Base-by-base conservation (phyloP, 2,113 vertebrate species). In the Melanocharis versteri region DNA sequence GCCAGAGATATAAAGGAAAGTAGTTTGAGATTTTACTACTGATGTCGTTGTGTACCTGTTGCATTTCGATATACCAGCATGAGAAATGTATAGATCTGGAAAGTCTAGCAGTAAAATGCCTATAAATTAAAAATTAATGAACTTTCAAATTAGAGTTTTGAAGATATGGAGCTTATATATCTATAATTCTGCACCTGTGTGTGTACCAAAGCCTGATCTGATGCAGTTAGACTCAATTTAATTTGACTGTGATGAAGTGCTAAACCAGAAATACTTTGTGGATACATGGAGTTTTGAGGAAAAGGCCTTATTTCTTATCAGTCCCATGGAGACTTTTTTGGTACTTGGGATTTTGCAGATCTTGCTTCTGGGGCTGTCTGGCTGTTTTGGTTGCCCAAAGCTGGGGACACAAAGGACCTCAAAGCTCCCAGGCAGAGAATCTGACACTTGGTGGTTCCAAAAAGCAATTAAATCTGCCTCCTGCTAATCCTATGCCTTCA, bases 11-110 rank as follows among this genome's bases (percentile, higher is more conserved):
- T 3, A 62, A 75, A 76, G 19, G 26, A 50, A 87, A 76, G 62
- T 9, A 85, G 37, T 51, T 44, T 61, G 88, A 95, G 51, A 84
- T 87, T 87, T 94, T 89, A 79, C 31, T 61, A 26, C 4, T 42
- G 57, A 79, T 65, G 40, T 62, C 26, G 21, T 42, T 5, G 4
- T 22, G n/a, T 39, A n/a, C 31, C 18, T 76, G 33, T n/a, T 60
- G n/a, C 26, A 82, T 47, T 92, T 68, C 56, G 37, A 33, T 13
- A 76, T 13, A 33, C 6, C 70, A 89, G 6, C 28, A 79, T 1
- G 10, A 28, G 23, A 68, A 79, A 50, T 0, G 0, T 26, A 81
- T 2, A 47, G 37, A n/a, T 15, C 35, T 60, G 40, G 20, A 33
- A 94, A 73, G 10, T 11, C 21, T 69, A 27, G 33, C 22, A 73